Evolutionary conservation across 2,113 vertebrate species (phyloP).

Genomic region (Andinoacara biseriatus): DNA sequence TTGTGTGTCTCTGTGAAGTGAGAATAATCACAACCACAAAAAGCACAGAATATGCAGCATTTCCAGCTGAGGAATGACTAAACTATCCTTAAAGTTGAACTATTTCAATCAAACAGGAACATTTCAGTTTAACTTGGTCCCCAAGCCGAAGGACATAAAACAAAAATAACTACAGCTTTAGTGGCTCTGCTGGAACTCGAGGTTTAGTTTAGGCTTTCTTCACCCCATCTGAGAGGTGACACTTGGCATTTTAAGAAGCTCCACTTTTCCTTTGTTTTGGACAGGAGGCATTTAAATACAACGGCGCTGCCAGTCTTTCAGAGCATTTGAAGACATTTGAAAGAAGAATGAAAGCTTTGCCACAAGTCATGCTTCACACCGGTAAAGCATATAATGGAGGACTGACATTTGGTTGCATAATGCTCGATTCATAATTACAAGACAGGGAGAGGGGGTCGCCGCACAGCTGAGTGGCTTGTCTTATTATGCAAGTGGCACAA

Average conservation of each 20-base stretch:
- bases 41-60: neutral
- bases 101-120: constrained; percentile 38
- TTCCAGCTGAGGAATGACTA: neutral
- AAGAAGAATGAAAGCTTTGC: constrained; percentile 24
- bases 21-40: neutral
- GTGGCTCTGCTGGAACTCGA: constrained; percentile 24
- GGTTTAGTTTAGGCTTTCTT: constrained; percentile 10
- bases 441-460: neutral
- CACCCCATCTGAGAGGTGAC: constrained; percentile 10
- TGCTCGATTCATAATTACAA: constrained; percentile 48
- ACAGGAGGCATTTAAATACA: neutral
- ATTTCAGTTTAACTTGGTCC: constrained; percentile 29
- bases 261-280: neutral
- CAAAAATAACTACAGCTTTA: constrained; percentile 31
- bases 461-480: constrained; percentile 43
- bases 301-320: constrained; percentile 4
- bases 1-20: neutral
- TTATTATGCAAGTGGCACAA: constrained; percentile 53
- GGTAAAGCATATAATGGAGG: constrained; percentile 31
- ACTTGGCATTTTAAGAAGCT: constrained; percentile 23
- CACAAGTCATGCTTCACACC: constrained; percentile 31
- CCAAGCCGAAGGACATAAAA: constrained; percentile 19
- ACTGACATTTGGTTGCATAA: constrained; percentile 59
- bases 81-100: neutral
- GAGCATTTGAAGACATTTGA: constrained; percentile 33